Evolutionary conservation across 2,888 invertebrate genomes (phyloP).

Genomic region (Ecdyonurus torrentis): DNA sequence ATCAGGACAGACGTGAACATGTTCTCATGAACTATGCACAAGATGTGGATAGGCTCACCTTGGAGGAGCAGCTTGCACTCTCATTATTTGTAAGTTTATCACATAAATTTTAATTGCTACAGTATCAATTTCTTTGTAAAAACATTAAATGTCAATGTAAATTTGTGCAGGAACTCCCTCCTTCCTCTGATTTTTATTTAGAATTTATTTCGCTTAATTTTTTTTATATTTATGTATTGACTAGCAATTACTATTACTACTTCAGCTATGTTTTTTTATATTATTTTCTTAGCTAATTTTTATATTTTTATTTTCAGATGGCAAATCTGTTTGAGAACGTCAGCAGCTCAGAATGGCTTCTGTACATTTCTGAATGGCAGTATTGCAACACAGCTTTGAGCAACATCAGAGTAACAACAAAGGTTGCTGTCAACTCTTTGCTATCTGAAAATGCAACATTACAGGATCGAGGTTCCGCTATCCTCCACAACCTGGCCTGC

Average conservation of each 20-base stretch:
- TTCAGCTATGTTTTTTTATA: too few relatives aligned
- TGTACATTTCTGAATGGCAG: slow-evolving; percentile 88
- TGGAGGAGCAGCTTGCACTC: slow-evolving; percentile 60
- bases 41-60: slow-evolving; percentile 54
- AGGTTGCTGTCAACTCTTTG: slow-evolving; percentile 73
- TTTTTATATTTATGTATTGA: too few relatives aligned
- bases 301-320: too few relatives aligned
- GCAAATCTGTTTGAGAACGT: slow-evolving; percentile 81
- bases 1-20: slow-evolving; percentile 79
- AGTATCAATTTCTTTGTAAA: not conserved
- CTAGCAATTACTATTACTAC: too few relatives aligned
- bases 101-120: not conserved
- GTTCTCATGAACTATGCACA: slow-evolving; percentile 75
- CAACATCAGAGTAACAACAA: slow-evolving; percentile 79
- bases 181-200: not conserved
- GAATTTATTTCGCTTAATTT: slow-evolving; percentile 1
- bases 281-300: too few relatives aligned
- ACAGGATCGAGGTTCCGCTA: slow-evolving; percentile 68
- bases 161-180: not conserved
- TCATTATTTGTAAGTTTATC: slow-evolving; percentile 55
- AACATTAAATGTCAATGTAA: too few relatives aligned
- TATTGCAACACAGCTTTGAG: slow-evolving; percentile 57
- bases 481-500: slow-evolving; percentile 79
- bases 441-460: slow-evolving; percentile 52
- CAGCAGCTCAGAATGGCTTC: slow-evolving; percentile 79